phyloP scores from a whole-genome alignment of 2,888 invertebrate species.

The Timema cristinae region DNA sequence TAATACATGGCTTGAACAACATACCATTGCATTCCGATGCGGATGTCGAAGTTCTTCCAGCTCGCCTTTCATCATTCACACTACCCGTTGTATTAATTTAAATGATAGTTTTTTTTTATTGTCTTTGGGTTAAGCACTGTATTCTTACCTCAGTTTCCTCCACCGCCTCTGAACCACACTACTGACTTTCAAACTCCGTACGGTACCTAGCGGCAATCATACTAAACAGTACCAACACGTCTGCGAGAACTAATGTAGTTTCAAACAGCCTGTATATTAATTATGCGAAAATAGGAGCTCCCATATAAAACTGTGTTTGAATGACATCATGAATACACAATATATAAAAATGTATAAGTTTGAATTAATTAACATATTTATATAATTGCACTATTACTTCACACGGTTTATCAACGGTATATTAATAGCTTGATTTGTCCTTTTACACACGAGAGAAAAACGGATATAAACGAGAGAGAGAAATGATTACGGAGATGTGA shows the following conservation, averaged over 20 bases:
- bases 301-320: no score
- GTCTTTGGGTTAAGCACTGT: background rate
- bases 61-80: background rate
- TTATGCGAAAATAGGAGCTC: no score
- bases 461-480: no score
- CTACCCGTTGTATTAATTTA: background rate
- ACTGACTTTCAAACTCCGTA: background rate
- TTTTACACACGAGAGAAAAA: no score
- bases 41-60: background rate
- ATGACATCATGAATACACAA: no score
- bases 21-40: background rate
- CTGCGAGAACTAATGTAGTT: background rate
- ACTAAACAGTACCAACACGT: background rate
- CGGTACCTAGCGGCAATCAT: background rate
- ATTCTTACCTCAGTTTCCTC: background rate
- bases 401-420: no score
- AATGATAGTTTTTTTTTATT: background rate
- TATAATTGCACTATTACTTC: no score
- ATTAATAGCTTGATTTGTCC: no score
- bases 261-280: background rate
- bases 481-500: no score
- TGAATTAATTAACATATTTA: no score
- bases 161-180: background rate
- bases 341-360: no score
- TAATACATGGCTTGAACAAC: no score